Percentiles rank a stretch among this genome's conserved stretches.
These are phyloP conservation scores for Aplodontia rufa DNA, from an alignment of 2,113 vertebrate genomes.

Conservation along the genomic window DNA sequence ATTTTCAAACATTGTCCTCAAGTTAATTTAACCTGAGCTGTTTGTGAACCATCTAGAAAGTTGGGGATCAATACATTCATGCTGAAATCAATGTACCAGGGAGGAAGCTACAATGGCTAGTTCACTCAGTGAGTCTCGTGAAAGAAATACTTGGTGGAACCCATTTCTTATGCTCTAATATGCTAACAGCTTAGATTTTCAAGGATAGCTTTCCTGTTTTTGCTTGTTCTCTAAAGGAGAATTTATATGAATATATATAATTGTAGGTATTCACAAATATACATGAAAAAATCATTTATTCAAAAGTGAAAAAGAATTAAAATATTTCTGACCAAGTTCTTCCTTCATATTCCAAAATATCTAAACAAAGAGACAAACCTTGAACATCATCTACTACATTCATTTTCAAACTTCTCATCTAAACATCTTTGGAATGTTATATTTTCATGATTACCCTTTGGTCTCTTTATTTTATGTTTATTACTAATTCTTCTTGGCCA, in stretches of 20 bases:
- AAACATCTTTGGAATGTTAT: neutral
- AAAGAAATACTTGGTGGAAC: neutral
- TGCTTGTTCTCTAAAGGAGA: neutral
- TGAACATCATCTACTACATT: neutral
- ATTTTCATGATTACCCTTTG: neutral
- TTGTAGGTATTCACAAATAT: too few relatives aligned
- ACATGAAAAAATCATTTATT: neutral
- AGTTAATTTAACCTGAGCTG: conserved; percentile 71
- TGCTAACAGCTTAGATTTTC: neutral
- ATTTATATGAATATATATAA: neutral
- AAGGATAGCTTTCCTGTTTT: neutral
- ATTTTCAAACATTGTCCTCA: conserved; percentile 72
- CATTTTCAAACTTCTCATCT: neutral
- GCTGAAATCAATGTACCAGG: conserved; percentile 34
- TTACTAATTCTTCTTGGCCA: neutral
- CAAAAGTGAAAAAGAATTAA: neutral
- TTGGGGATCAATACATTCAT: conserved; percentile 54
- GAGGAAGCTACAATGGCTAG: conserved; percentile 28
- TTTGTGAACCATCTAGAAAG: conserved; percentile 70
- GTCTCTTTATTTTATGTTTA: neutral
- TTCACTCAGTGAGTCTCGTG: neutral
- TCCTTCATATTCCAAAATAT: neutral
- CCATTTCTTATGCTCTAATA: neutral
- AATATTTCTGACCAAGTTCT: neutral
- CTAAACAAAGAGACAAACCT: neutral